A percentile compares a stretch with the other conserved stretches of the same genome.
Conservation (phyloP, 2,888 invertebrate genomes). For the Sycophila texana region DNA sequence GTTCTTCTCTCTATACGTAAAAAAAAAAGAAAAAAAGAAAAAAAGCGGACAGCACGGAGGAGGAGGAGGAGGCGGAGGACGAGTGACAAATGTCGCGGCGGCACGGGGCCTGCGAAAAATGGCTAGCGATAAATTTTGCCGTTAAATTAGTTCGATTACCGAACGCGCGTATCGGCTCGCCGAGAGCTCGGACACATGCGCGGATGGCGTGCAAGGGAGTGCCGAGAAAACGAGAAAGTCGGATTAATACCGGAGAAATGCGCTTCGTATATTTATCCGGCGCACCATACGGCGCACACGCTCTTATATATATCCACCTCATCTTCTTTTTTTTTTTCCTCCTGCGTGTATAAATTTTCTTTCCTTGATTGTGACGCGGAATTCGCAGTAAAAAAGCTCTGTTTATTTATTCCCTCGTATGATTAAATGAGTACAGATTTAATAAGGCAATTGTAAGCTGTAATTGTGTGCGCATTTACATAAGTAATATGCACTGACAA, state of each 20-base stretch:
- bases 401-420: constrained; percentile 21
- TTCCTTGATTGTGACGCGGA: background rate
- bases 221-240: constrained; percentile 32
- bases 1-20: constrained; percentile 12
- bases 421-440: constrained; percentile 32
- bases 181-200: background rate
- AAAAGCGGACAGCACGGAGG: background rate
- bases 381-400: constrained; percentile 8
- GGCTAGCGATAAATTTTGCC: constrained; percentile 47
- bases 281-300: background rate
- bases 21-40: constrained; percentile 23
- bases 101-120: constrained; percentile 49
- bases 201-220: background rate
- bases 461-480: constrained; percentile 39
- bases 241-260: constrained; percentile 41
- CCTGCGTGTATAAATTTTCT: background rate
- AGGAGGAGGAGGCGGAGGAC: constrained; percentile 12
- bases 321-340: background rate
- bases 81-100: constrained; percentile 46
- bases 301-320: no score
- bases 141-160: constrained; percentile 53
- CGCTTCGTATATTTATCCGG: constrained; percentile 19
- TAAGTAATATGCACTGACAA: constrained; percentile 39
- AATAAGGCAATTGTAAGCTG: constrained; percentile 10
- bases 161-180: constrained; percentile 30